Evolutionary conservation across 2,888 invertebrate species (phyloP), one percentile per base, ranked within the genome.

Genomic region (Ormia ochracea): DNA sequence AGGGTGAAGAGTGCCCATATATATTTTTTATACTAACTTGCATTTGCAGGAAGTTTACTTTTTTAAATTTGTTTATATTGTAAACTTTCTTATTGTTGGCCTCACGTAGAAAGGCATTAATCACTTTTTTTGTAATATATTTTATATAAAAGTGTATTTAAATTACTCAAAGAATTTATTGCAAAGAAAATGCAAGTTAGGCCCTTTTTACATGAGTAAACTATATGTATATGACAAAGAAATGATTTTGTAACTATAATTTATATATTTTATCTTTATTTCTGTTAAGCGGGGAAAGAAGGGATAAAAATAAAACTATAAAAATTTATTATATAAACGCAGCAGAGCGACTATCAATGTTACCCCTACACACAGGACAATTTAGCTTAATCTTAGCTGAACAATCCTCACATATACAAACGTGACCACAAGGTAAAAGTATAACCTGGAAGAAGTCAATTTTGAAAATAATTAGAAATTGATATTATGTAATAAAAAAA

Each of bases 391-490:
- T 94, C 85, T 93, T 92, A 81, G 93, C 93, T 1, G 93, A 92
- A 87, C 97, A 97, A 88, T 96, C 95, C 88, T 95, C 95, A 87
- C 97, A 97, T 28, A 97, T 90, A 85, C 96, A 96, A 5, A 97
- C 95, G 88, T 97, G 97, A 0, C 97, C 97, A 89, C 97, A 97
- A 0, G 96, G 96, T 79, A 97, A 89, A 66, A 97, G 89, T 84
- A 97, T 95, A 43, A 96, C 94, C 93, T 94, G 14, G 5, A 10
- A 56, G 96, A 97, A 19, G 19, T 1, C 1, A 14, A 3, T 33
- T 33, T 33, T 21, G 1, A 14, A 28, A 14, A 28, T 7, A 28
- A 31, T 28, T 14, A 28, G 9, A 7, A 7, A 31, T 1, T 14
- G 14, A 14, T 4, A 14, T 52, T 96, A 93, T 93, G 94, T 88